Percentiles rank a stretch among this genome's conserved stretches.
These are phyloP conservation scores for Paedocypris sp. DNA, from an alignment of 2,113 vertebrate genomes.

Conservation along the genomic window DNA sequence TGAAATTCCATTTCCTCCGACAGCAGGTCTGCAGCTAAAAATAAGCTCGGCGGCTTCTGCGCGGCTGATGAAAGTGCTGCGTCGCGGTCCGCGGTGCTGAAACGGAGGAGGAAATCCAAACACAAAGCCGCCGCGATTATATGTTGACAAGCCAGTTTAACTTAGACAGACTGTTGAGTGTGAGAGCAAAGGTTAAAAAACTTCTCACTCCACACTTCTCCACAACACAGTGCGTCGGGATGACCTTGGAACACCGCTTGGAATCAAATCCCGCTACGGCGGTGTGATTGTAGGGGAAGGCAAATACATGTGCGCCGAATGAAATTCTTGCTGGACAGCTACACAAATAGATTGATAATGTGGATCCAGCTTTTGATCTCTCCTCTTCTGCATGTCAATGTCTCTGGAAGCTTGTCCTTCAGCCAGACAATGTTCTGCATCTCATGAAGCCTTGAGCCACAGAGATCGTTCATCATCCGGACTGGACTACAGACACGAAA, in stretches of 20 bases:
- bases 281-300: constrained; percentile 50
- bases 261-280: constrained; percentile 48
- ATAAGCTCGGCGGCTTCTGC: neutral
- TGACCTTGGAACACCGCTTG: constrained; percentile 49
- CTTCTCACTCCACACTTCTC: constrained; percentile 22
- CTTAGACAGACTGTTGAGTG: neutral
- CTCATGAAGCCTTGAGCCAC: constrained; percentile 57
- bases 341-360: constrained; percentile 64
- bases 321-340: constrained; percentile 55
- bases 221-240: constrained; percentile 34
- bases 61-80: neutral
- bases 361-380: constrained; percentile 50
- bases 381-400: constrained; percentile 65
- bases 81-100: constrained; percentile 9
- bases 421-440: constrained; percentile 62
- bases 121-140: neutral
- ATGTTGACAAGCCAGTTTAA: neutral
- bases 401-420: constrained; percentile 62
- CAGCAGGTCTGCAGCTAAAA: constrained; percentile 1
- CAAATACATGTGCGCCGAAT: constrained; percentile 59
- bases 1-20: neutral
- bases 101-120: neutral
- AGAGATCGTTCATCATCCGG: constrained; percentile 51
- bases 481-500: constrained; percentile 44
- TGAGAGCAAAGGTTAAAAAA: neutral